Conservation (phyloP, 2,797 vertebrate species). For the Phrynocephalus guinanensis region DNA sequence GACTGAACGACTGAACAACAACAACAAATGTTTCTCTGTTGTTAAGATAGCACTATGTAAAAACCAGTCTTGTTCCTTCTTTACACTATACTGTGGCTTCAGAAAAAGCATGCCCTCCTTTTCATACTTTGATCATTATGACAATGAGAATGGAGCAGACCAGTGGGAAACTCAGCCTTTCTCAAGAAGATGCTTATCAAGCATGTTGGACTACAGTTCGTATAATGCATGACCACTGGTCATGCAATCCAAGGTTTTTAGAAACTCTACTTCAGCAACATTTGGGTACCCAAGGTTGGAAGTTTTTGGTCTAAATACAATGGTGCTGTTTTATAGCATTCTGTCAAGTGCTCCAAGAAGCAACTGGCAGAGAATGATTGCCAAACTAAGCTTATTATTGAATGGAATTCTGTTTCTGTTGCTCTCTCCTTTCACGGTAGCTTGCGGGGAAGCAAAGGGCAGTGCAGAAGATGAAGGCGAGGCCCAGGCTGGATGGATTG, state of each 20-base stretch:
- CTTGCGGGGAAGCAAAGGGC: constrained; percentile 81
- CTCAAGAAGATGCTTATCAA: too few relatives aligned
- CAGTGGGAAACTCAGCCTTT: too few relatives aligned
- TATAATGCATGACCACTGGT: background rate
- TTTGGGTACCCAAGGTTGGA: background rate
- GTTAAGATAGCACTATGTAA: background rate
- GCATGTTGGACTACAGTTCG: background rate
- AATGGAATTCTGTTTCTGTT: background rate
- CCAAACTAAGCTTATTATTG: background rate
- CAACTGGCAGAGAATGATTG: background rate
- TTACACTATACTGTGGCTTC: background rate
- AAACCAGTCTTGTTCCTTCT: background rate
- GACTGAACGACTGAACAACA: too few relatives aligned
- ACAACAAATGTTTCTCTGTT: background rate
- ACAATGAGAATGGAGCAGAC: background rate
- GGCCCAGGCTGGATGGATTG: constrained; percentile 94
- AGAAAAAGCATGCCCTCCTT: background rate
- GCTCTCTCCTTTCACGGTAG: constrained; percentile 67
- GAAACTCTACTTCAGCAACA: background rate
- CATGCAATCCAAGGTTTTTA: background rate
- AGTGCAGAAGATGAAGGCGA: constrained; percentile 90
- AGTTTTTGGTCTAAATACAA: background rate
- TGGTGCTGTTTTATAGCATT: background rate
- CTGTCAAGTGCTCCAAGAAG: background rate
- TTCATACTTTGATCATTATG: background rate